A percentile compares a stretch with the other conserved stretches of the same genome.
phyloP scores from a whole-genome alignment of 1,140 invertebrate species.

The Aricia agestis region DNA sequence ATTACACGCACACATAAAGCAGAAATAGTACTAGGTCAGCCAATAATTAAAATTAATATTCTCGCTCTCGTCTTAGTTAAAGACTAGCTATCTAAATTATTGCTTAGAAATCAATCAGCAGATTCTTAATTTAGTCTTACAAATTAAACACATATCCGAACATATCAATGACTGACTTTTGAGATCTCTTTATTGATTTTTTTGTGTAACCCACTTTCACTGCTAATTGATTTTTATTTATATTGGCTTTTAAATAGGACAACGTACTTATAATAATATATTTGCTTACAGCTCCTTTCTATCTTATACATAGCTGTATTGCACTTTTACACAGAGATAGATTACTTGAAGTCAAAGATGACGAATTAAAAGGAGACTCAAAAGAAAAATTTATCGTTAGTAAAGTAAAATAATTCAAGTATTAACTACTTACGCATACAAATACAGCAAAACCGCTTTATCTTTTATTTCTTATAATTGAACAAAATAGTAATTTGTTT shows the following conservation, averaged over 20 bases:
- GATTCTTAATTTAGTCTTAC: conserved; percentile 9
- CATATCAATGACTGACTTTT: not conserved
- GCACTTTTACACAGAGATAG: too few species aligned
- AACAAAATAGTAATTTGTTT: too few species aligned
- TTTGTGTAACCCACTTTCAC: conserved; percentile 2
- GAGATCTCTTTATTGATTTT: conserved; percentile 1
- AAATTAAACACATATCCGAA: not conserved
- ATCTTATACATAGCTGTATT: not conserved
- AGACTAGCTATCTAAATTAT: not conserved
- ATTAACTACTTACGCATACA: too few species aligned
- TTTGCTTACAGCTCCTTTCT: not conserved
- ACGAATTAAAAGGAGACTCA: too few species aligned
- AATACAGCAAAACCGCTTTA: too few species aligned
- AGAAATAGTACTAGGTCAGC: not conserved
- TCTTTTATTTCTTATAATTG: too few species aligned
- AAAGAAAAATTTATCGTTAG: too few species aligned
- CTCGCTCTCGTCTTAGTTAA: not conserved
- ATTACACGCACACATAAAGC: not conserved
- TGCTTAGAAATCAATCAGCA: conserved; percentile 2
- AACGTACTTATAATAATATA: not conserved
- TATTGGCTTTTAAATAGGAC: not conserved
- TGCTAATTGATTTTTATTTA: not conserved
- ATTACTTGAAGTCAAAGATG: too few species aligned
- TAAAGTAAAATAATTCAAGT: too few species aligned
- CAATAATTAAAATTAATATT: not conserved